These are phyloP conservation scores for Hyperoplus lanceolatus DNA, from an alignment of 2,797 vertebrate genomes.

Conservation along the genomic window DNA sequence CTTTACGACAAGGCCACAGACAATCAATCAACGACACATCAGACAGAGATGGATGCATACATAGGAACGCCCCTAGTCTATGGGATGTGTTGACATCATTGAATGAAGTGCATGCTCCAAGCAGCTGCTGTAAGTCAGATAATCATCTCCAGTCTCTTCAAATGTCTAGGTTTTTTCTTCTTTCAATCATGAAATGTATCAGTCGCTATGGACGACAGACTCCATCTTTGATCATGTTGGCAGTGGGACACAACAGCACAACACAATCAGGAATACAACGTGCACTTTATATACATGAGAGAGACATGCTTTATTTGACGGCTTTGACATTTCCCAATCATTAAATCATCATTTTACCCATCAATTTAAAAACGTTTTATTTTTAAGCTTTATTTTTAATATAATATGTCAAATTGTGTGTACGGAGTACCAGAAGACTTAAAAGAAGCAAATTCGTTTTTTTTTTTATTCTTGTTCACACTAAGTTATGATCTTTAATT, in stretches of 20 bases:
- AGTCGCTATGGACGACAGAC: background rate
- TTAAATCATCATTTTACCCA: background rate
- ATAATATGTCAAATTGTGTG: no score
- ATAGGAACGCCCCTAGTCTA: background rate
- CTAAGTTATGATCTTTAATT: background rate
- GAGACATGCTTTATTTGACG: background rate
- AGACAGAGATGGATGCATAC: background rate
- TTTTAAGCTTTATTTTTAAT: no score
- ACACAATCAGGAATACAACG: slow-evolving; percentile 7
- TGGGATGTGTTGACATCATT: background rate
- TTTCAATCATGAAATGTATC: background rate
- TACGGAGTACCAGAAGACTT: no score
- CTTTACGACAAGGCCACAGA: slow-evolving; percentile 6
- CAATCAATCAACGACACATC: background rate
- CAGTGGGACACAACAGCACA: slow-evolving; percentile 15
- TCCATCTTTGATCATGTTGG: background rate
- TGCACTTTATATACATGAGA: slow-evolving; percentile 37
- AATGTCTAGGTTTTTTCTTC: background rate
- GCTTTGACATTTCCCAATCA: slow-evolving; percentile 6
- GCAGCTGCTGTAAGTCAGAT: background rate
- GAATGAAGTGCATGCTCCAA: background rate
- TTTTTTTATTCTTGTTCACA: background rate
- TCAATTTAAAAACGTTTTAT: no score
- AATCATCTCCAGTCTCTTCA: background rate
- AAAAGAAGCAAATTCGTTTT: background rate